Base-by-base conservation (phyloP, 2,888 invertebrate genomes). In the Oegoconia quadripuncta region DNA sequence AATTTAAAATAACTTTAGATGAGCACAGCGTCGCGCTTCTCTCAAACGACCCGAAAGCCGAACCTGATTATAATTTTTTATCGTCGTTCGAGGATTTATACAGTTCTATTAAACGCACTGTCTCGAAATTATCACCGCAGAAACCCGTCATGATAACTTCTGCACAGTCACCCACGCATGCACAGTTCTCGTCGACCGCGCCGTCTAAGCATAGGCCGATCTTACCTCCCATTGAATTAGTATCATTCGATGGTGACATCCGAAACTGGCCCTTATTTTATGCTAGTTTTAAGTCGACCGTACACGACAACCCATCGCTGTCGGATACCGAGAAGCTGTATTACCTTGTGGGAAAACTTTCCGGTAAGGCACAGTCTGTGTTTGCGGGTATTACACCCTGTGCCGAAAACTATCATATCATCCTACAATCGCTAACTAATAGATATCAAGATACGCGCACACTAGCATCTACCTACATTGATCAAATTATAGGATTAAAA, bases 361-460 rank as follows among this genome's bases (percentile, higher is more conserved):
- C 32, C 1, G 40, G 39, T n/a, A 49, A 46, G 25, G 49, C 49
- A 6, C 16, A 33, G 29, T 27, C 36, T 3, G 39, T 37, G 1
- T 39, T 30, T 12, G 20, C 43, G 7, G 43, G 47, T 7, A 23
- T 48, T 1, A 35, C 37, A 9, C 44, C 40, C 15, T 33, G 33
- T 13, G 43, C 34, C 2, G 40, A 35, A 33, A 48, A 48, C 35
- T 48, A 48, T 18, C 12, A 16, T 0, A 11, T 40, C 4, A 33
- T 48, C 5, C 41, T 29, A 3, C n/a, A 48, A 8, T 23, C 39
- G 6, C 17, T 48, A 9, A 20, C 37, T 1, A 37, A 39, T 17
- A 48, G 40, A 39, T 48, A 46, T 27, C 36, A 48, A 4, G 45
- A 46, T 25, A 46, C 39, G 29, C 20, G 43, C 3, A n/a, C 25